Conservation (phyloP, 2,113 vertebrate species). For the Colaptes auratus region DNA sequence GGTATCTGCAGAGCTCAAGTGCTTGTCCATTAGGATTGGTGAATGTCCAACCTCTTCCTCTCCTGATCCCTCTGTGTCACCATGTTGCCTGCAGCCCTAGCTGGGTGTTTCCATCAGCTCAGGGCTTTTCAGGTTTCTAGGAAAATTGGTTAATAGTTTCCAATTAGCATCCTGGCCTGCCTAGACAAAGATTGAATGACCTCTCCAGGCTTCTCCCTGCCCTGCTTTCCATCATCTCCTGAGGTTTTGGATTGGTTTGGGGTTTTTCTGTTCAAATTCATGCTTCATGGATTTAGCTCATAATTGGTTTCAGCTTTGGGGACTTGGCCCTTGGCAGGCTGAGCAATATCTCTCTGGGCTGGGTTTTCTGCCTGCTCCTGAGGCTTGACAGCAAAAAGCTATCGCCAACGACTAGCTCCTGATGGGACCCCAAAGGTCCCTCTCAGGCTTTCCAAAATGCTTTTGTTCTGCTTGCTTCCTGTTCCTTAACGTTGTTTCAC, state of each 20-base stretch:
- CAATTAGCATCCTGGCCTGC: not conserved
- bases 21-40: not conserved
- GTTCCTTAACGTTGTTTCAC: accelerated
- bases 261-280: not conserved
- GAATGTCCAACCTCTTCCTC: not conserved
- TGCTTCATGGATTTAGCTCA: not conserved
- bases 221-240: not conserved
- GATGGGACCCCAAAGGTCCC: not conserved
- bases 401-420: not conserved
- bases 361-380: not conserved
- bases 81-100: accelerated
- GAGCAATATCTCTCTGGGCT: not conserved
- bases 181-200: not conserved
- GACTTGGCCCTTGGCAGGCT: not conserved
- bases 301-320: not conserved
- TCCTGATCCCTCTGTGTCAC: not conserved
- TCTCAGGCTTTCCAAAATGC: not conserved
- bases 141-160: not conserved
- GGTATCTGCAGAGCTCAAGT: not conserved
- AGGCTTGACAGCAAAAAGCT: not conserved
- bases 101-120: not conserved
- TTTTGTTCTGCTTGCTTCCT: too few relatives aligned
- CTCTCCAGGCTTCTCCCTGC: not conserved
- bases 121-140: not conserved
- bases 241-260: not conserved